These are phyloP conservation scores for Ooceraea biroi DNA, from an alignment of 1,140 invertebrate genomes.

Conservation along the genomic window DNA sequence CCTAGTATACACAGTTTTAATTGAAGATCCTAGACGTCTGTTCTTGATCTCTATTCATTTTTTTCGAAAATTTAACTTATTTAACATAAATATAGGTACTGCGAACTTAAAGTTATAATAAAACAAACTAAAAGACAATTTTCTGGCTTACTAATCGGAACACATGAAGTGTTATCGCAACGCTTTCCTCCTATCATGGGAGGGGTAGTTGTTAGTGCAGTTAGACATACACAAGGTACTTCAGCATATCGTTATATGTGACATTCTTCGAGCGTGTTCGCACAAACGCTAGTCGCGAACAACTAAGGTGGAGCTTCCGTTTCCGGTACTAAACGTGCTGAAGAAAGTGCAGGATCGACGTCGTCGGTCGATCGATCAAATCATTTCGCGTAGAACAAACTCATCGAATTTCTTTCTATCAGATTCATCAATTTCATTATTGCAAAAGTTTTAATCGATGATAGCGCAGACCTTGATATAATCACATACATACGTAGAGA, in stretches of 20 bases:
- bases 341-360: slow-evolving; percentile 71
- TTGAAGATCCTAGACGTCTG: slow-evolving; percentile 1
- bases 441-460: background rate
- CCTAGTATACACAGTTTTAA: background rate
- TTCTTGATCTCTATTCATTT: background rate
- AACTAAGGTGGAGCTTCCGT: slow-evolving; percentile 83
- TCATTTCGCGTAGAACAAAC: background rate
- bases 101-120: background rate
- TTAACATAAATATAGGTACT: background rate
- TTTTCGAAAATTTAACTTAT: slow-evolving; percentile 23
- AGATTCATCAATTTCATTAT: background rate
- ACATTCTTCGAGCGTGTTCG: slow-evolving; percentile 69
- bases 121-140: too few relatives aligned
- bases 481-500: too few relatives aligned
- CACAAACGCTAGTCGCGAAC: slow-evolving; percentile 55
- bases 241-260: slow-evolving; percentile 27
- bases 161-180: background rate
- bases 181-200: background rate
- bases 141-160: background rate
- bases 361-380: slow-evolving; percentile 35
- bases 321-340: slow-evolving; percentile 82
- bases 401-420: background rate
- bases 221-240: slow-evolving; percentile 44
- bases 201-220: background rate
- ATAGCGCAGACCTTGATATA: background rate